Evolutionary conservation across 2,888 invertebrate species (phyloP).

Genomic region (Caenorhabditis afra): DNA sequence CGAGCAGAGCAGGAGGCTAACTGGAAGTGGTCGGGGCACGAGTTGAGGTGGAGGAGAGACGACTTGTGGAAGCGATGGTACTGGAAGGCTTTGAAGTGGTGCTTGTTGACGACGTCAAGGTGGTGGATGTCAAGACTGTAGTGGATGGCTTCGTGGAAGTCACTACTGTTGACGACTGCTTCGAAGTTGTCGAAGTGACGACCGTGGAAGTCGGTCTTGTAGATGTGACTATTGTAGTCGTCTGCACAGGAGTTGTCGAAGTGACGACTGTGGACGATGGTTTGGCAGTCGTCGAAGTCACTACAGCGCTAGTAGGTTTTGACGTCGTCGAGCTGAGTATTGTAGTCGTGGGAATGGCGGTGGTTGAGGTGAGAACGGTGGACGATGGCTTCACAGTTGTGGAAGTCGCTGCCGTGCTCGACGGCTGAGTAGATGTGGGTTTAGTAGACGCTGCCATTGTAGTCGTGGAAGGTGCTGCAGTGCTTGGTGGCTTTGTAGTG

Average conservation of each 20-base stretch:
- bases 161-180: not conserved
- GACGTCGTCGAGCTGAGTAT: not conserved
- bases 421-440: not conserved
- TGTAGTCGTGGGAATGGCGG: not conserved
- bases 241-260: not conserved
- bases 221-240: not conserved
- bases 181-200: not conserved
- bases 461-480: not conserved
- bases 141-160: not conserved
- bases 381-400: not conserved
- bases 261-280: not conserved
- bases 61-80: not conserved
- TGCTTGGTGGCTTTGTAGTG: not conserved
- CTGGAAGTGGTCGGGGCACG: slow-evolving; percentile 6
- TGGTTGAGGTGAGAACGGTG: not conserved
- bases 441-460: not conserved
- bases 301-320: no score
- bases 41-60: slow-evolving; percentile 1
- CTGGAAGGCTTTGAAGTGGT: not conserved
- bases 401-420: not conserved
- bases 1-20: not conserved
- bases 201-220: not conserved
- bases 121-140: slow-evolving; percentile 9
- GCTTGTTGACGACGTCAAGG: not conserved
- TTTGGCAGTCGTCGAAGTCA: no score